Evolutionary conservation across 2,797 vertebrate genomes (phyloP), one percentile per base, ranked within the genome.

Genomic region (Echeneis naucrates): DNA sequence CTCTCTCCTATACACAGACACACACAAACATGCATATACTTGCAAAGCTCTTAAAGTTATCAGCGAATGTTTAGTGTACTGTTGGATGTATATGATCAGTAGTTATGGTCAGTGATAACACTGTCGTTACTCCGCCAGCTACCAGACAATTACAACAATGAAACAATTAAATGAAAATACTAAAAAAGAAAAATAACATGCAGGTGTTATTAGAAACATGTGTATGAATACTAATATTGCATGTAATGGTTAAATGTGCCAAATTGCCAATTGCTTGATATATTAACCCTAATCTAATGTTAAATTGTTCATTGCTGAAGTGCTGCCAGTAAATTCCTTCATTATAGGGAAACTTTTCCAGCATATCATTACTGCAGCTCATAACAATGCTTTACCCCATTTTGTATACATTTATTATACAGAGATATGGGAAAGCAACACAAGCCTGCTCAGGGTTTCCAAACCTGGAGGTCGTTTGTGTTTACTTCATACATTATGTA

Each of bases 1-100:
- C 55, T 17, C 40, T 17, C 19, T 6, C 55, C n/a, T n/a, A n/a
- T n/a, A 57, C 4, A 13, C 32, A 17, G 26, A 62, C 32, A 65
- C 56, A 67, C 68, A 63, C 38, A 66, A 53, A 67, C 68, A 64
- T 51, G 58, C 55, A 63, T 61, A 77, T 53, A 61, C 61, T 62
- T 21, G 33, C 37, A 55, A 68, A 72, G 50, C 30, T 9, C 52
- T 53, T 66, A 30, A 69, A 68, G 32, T 70, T 67, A 50, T 65
- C 47, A 27, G 17, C 35, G 60, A 72, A 9, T 53, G 23, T 30
- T 12, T 51, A 55, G 23, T 37, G 21, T 61, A 58, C 54, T 16
- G 40, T 61, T 60, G 38, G 54, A 35, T 45, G 23, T 47, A 51
- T 50, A 30, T n/a, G 35, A 45, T 58, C 51, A 63, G 13, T 19